phyloP scores from a whole-genome alignment of 2,797 vertebrate genomes.

The Argyrosomus regius region DNA sequence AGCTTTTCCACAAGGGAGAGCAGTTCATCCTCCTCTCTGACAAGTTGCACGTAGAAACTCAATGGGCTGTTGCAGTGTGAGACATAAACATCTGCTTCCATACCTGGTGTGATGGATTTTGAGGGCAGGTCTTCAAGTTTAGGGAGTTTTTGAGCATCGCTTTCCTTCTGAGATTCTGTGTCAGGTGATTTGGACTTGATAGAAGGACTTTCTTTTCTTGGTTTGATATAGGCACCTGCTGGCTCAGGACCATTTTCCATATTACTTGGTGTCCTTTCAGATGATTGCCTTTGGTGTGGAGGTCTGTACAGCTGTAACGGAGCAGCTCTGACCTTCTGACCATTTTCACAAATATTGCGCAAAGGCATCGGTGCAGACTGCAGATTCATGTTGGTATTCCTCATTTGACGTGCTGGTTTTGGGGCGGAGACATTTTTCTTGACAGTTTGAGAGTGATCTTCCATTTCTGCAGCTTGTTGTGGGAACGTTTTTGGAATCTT shows the following conservation, averaged over 20 bases:
- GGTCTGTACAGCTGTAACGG: constrained; percentile 61
- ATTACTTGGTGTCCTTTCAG: not conserved
- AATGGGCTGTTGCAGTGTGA: constrained; percentile 87
- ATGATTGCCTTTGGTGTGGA: constrained; percentile 64
- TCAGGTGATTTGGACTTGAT: constrained; percentile 10
- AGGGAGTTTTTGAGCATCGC: constrained; percentile 51
- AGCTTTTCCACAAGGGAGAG: constrained; percentile 86
- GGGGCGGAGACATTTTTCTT: not conserved
- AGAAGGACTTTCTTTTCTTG: not conserved
- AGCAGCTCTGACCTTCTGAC: constrained; percentile 48
- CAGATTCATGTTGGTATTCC: constrained; percentile 5
- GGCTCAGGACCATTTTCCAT: constrained; percentile 23
- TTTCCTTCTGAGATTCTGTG: constrained; percentile 23
- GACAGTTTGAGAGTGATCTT: constrained; percentile 5
- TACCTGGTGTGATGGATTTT: constrained; percentile 80
- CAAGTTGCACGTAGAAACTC: constrained; percentile 93
- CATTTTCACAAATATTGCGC: constrained; percentile 12
- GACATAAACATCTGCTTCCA: constrained; percentile 87
- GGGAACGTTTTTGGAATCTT: constrained; percentile 18
- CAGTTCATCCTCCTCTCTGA: constrained; percentile 86
- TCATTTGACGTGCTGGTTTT: constrained; percentile 29
- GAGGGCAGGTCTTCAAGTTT: constrained; percentile 83
- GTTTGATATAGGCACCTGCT: not conserved
- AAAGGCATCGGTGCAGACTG: constrained; percentile 24
- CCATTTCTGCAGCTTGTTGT: constrained; percentile 14